These are phyloP conservation scores for Okapia johnstoni DNA, from an alignment of 2,113 vertebrate genomes.

Conservation along the genomic window DNA sequence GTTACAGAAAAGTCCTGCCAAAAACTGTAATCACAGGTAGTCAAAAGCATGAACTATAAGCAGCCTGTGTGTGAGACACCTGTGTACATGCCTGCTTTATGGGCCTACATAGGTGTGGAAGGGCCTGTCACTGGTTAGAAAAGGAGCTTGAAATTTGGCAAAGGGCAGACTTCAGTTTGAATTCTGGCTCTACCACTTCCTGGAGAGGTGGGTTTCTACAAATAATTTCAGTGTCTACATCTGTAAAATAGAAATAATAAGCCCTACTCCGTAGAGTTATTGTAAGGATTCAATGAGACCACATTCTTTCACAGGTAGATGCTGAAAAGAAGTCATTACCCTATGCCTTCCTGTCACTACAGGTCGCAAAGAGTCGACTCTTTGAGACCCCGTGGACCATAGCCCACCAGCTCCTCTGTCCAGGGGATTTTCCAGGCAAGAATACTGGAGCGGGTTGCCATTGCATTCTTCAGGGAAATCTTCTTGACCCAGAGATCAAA, in stretches of 20 bases:
- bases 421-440: background rate
- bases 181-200: background rate
- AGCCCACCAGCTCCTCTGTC: background rate
- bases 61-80: background rate
- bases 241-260: background rate
- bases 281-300: background rate
- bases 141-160: background rate
- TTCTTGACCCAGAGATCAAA: background rate
- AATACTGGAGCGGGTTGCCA: background rate
- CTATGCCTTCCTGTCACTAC: background rate
- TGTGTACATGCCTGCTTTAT: background rate
- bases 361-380: background rate
- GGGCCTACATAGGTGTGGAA: background rate
- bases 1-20: background rate
- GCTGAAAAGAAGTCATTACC: background rate
- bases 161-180: background rate
- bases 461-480: background rate
- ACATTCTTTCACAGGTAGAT: background rate
- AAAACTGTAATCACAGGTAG: background rate
- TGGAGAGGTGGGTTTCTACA: background rate
- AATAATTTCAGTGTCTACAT: background rate
- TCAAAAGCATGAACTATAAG: background rate
- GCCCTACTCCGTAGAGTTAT: background rate
- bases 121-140: too few species aligned
- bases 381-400: background rate